A percentile compares a stretch with the other conserved stretches of the same genome.
Evolutionary conservation across 2,797 vertebrate species (phyloP).

Genomic region (Salmo trutta): DNA sequence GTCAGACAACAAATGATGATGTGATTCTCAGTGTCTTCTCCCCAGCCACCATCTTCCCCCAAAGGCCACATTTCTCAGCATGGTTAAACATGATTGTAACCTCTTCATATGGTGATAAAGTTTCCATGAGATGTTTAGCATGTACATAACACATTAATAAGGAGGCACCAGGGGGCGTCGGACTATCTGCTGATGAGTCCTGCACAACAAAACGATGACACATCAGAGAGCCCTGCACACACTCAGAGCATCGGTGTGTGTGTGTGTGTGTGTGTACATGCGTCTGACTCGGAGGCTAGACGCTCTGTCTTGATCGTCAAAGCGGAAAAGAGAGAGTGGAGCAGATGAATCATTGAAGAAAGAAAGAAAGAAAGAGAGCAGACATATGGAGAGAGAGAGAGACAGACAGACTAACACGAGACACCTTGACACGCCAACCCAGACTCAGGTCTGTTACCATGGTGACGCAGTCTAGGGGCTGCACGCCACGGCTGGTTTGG

Average conservation of each 20-base stretch:
- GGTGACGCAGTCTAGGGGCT: conserved; percentile 27
- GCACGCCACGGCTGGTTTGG: conserved; percentile 34
- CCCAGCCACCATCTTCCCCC: background rate
- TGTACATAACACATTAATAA: background rate
- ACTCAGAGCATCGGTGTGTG: background rate
- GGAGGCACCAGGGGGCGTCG: background rate
- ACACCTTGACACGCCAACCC: conserved; percentile 2
- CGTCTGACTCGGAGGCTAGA: too few relatives aligned
- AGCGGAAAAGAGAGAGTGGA: background rate
- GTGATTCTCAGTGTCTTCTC: background rate
- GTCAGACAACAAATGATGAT: background rate
- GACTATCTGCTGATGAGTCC: background rate
- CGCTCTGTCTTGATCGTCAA: background rate
- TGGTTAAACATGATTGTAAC: background rate
- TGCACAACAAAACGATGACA: background rate
- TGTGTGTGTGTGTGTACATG: background rate
- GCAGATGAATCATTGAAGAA: background rate
- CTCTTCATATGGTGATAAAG: background rate
- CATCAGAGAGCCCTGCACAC: background rate
- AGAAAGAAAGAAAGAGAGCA: too few relatives aligned
- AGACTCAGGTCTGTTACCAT: conserved; percentile 46
- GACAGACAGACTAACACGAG: background rate
- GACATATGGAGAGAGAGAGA: background rate
- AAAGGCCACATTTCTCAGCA: background rate
- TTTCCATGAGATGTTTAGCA: conserved; percentile 4